Evolutionary conservation across 1,140 invertebrate species (phyloP).

Genomic region (Phthorimaea operculella): DNA sequence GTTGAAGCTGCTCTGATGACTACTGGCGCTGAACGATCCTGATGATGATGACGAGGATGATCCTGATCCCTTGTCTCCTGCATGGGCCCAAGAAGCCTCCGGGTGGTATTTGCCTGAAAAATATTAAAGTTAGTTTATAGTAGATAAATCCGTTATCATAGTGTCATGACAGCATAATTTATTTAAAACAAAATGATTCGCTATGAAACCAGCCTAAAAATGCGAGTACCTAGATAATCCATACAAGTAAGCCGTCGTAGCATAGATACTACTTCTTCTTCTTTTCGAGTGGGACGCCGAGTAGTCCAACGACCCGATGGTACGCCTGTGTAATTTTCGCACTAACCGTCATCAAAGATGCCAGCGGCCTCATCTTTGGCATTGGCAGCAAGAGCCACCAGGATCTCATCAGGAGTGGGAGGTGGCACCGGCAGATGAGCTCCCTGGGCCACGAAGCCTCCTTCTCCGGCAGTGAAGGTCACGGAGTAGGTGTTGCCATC

Average conservation of each 20-base stretch:
- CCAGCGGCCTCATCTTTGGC: conserved; percentile 54
- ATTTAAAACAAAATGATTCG: too few species aligned
- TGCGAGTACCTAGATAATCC: too few species aligned
- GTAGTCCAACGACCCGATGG: too few species aligned
- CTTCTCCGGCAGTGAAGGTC: conserved; percentile 82
- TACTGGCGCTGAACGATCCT: conserved; percentile 20
- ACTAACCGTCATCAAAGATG: conserved; percentile 56
- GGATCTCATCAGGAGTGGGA: conserved; percentile 71
- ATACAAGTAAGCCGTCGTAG: too few species aligned
- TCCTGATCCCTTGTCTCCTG: neutral
- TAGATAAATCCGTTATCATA: too few species aligned
- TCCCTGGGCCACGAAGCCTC: conserved; percentile 79
- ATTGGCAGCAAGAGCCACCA: conserved; percentile 43
- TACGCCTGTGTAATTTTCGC: too few species aligned
- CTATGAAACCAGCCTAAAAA: too few species aligned
- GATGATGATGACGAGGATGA: neutral
- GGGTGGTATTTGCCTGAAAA: conserved; percentile 38
- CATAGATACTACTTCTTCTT: too few species aligned
- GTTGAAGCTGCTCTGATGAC: conserved; percentile 29
- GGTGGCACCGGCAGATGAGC: conserved; percentile 82
- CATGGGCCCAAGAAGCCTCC: conserved; percentile 13
- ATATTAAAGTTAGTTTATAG: too few species aligned
- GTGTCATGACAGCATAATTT: too few species aligned
- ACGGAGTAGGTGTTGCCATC: conserved; percentile 77
- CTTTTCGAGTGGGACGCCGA: too few species aligned